phyloP scores from a whole-genome alignment of 2,113 vertebrate genomes.

The Merops nubicus region DNA sequence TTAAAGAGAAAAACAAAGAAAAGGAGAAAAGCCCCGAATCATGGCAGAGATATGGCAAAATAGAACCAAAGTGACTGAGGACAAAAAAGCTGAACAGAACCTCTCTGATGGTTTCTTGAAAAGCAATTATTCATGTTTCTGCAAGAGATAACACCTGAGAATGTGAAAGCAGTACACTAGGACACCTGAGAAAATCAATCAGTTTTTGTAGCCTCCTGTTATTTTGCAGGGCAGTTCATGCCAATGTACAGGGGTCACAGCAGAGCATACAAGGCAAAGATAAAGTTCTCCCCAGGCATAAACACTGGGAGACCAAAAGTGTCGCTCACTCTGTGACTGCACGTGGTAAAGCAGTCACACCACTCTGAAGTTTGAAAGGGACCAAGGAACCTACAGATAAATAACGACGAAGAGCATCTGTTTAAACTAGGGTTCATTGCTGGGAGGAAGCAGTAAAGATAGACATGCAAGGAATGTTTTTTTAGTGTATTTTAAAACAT shows the following conservation, averaged over 20 bases:
- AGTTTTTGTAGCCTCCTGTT: background rate
- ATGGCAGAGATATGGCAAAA: background rate
- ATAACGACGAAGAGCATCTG: background rate
- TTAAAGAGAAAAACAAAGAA: background rate
- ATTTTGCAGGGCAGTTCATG: background rate
- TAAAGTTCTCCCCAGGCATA: background rate
- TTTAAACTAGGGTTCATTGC: background rate
- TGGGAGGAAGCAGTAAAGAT: background rate
- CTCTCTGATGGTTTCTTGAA: background rate
- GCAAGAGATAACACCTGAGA: background rate
- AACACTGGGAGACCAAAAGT: background rate
- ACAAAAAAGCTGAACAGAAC: background rate
- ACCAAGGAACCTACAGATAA: background rate
- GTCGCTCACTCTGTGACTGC: background rate
- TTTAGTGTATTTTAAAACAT: background rate
- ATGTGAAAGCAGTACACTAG: background rate
- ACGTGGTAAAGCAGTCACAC: background rate
- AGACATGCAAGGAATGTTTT: background rate
- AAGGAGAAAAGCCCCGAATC: background rate
- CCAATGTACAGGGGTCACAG: background rate
- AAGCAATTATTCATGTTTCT: background rate
- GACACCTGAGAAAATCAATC: background rate
- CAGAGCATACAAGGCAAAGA: background rate
- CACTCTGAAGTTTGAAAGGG: background rate
- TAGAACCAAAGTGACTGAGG: accelerated